Conservation (phyloP, 2,113 vertebrate species). For the Pteronura brasiliensis region DNA sequence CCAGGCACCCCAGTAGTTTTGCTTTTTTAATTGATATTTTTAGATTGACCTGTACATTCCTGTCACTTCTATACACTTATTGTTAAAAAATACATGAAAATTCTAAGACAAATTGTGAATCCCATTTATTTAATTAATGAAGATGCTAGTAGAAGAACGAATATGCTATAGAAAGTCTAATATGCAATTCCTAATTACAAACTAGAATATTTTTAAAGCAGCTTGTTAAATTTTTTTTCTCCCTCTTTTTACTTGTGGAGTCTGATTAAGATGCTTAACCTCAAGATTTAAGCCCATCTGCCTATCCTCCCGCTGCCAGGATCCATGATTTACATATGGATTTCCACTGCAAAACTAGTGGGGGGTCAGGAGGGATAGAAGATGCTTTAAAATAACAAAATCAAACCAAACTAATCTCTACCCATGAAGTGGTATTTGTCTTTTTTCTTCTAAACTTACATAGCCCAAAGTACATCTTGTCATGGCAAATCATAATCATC, state of each 20-base stretch:
- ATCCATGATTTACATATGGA: not conserved
- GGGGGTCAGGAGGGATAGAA: not conserved
- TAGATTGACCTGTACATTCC: not conserved
- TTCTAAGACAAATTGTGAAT: not conserved
- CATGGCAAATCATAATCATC: not conserved
- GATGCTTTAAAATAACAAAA: not conserved
- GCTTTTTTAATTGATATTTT: not conserved
- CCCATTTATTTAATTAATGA: not conserved
- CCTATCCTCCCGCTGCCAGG: not conserved
- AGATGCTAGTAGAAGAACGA: not conserved
- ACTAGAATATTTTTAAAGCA: slow-evolving; percentile 13
- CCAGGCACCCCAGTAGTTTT: too few relatives aligned
- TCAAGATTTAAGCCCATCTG: slow-evolving; percentile 16
- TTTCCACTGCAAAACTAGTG: not conserved
- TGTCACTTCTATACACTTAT: not conserved
- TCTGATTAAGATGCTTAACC: not conserved
- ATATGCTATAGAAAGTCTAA: not conserved
- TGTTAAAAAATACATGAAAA: not conserved
- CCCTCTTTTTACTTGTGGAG: not conserved
- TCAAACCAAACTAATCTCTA: not conserved
- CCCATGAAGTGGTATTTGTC: not conserved
- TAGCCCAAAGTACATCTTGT: not conserved
- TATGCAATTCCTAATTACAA: not conserved
- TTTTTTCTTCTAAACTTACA: not conserved
- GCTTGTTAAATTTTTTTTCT: not conserved